A percentile compares a stretch with the other conserved stretches of the same genome.
These are phyloP conservation scores for Dinoponera quadriceps DNA, from an alignment of 1,140 invertebrate genomes.

Conservation along the genomic window DNA sequence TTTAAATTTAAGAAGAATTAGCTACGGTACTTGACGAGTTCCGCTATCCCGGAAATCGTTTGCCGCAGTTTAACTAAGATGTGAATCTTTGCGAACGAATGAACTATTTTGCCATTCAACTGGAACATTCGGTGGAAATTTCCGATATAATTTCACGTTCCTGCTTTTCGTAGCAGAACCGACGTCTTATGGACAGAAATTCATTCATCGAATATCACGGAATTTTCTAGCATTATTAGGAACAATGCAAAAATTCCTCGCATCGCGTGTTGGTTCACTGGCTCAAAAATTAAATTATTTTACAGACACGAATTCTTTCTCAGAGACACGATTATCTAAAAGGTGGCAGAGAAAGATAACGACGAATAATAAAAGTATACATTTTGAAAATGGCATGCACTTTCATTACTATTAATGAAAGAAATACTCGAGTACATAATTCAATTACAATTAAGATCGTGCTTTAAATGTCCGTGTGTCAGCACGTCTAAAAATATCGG, in stretches of 20 bases:
- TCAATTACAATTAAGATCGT: conserved; percentile 9
- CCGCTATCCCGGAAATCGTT: conserved; percentile 11
- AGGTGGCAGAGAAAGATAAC: no score
- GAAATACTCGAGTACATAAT: background rate
- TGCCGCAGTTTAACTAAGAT: conserved; percentile 10
- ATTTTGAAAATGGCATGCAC: no score
- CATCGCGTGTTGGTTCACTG: no score
- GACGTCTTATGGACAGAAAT: conserved; percentile 14
- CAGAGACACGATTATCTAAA: no score
- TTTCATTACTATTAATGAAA: no score
- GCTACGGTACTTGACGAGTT: background rate
- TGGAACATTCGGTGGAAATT: conserved; percentile 6
- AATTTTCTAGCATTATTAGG: background rate
- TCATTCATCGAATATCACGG: conserved; percentile 28
- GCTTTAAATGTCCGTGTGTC: background rate
- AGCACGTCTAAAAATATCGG: background rate
- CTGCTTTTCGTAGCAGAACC: background rate
- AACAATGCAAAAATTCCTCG: no score
- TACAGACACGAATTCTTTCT: no score
- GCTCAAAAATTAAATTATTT: no score
- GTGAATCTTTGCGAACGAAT: conserved; percentile 1
- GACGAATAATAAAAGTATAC: no score
- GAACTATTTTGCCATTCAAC: conserved; percentile 15
- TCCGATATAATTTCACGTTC: conserved; percentile 20
- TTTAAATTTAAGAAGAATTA: conserved; percentile 9